These are phyloP conservation scores for Chaetoderma sp. DNA, from an alignment of 2,888 invertebrate genomes.

Conservation along the genomic window DNA sequence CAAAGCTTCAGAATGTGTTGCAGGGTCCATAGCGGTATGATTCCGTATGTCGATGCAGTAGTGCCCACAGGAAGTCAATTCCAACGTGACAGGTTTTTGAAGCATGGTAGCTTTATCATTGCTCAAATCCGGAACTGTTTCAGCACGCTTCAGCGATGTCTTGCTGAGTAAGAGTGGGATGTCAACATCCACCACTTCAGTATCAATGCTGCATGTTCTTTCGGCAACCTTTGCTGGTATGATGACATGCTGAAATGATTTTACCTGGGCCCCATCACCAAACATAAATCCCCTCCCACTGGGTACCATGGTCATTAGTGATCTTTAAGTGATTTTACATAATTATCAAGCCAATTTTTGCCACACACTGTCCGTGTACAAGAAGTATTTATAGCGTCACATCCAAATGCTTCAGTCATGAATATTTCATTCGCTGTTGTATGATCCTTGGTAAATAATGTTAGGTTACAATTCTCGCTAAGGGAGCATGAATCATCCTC, in stretches of 20 bases:
- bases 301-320: not conserved
- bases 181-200: slow-evolving; percentile 21
- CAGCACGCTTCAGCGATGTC: slow-evolving; percentile 16
- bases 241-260: slow-evolving; percentile 6
- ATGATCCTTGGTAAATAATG: not conserved
- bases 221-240: slow-evolving; percentile 17
- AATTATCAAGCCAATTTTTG: not conserved
- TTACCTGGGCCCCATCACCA: slow-evolving; percentile 23
- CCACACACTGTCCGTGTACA: slow-evolving; percentile 14
- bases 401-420: too few species aligned
- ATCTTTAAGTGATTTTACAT: not conserved
- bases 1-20: too few species aligned
- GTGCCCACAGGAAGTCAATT: slow-evolving; percentile 26
- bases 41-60: slow-evolving; percentile 19
- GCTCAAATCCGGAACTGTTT: slow-evolving; percentile 2
- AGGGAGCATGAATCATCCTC: not conserved
- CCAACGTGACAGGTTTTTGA: slow-evolving; percentile 11
- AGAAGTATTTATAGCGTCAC: not conserved
- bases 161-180: slow-evolving; percentile 27
- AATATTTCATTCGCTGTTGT: not conserved
- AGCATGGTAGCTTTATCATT: slow-evolving; percentile 24
- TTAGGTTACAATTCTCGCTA: not conserved
- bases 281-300: slow-evolving; percentile 17
- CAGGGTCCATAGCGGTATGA: too few species aligned
- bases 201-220: slow-evolving; percentile 14